These are phyloP conservation scores for Lasioglossum calceatum DNA, from an alignment of 2,888 invertebrate genomes.

Conservation along the genomic window DNA sequence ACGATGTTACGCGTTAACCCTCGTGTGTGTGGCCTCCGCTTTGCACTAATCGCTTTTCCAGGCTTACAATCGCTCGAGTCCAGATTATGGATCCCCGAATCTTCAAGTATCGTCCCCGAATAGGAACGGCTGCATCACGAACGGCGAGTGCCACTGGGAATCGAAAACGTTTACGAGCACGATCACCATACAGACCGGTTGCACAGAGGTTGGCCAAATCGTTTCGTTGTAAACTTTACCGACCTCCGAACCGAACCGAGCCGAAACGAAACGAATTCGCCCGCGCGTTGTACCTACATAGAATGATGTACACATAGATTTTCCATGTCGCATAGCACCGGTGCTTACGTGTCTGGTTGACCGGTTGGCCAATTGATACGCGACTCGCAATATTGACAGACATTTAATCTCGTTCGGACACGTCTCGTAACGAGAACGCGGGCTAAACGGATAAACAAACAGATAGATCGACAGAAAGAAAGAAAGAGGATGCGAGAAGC, in stretches of 20 bases:
- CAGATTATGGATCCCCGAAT: conserved; percentile 68
- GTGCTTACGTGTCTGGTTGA: neutral
- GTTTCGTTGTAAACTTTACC: conserved; percentile 3
- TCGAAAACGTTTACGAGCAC: conserved; percentile 83
- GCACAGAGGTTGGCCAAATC: conserved; percentile 75
- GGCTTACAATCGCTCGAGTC: conserved; percentile 76
- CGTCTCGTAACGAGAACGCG: conserved; percentile 8
- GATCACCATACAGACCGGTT: conserved; percentile 81
- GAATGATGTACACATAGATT: neutral
- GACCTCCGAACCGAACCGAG: neutral
- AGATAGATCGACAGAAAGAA: neutral
- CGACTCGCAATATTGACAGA: conserved; percentile 1
- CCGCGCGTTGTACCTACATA: neutral
- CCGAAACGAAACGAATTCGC: neutral
- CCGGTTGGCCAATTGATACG: conserved; percentile 20
- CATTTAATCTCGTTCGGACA: neutral
- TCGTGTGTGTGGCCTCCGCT: conserved; percentile 71
- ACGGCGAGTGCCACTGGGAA: conserved; percentile 73
- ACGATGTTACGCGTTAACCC: conserved; percentile 26
- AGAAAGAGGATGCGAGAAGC: neutral
- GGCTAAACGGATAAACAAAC: neutral
- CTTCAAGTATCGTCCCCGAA: conserved; percentile 47
- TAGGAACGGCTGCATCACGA: conserved; percentile 68
- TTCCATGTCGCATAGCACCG: neutral
- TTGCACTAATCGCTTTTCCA: conserved; percentile 83